These are phyloP conservation scores for Papilio aristodemus DNA, from an alignment of 1,140 invertebrate species.

Conservation along the genomic window DNA sequence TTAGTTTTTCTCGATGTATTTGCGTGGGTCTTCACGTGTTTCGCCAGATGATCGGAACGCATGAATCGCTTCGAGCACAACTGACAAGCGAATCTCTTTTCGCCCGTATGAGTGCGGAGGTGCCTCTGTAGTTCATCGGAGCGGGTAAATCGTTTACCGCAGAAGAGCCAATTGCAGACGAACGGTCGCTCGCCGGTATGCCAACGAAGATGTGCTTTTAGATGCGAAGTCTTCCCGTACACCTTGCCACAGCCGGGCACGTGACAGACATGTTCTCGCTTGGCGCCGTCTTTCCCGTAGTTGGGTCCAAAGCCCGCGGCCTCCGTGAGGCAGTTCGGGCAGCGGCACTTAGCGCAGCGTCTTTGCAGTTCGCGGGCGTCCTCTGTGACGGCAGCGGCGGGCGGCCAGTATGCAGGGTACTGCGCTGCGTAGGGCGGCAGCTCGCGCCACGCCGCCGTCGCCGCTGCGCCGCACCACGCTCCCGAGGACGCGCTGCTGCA, in stretches of 20 bases:
- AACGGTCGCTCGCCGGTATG: constrained; percentile 90
- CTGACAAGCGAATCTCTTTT: constrained; percentile 88
- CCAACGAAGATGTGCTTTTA: constrained; percentile 93
- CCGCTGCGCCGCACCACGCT: constrained; percentile 57
- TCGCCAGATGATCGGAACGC: constrained; percentile 91
- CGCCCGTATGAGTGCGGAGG: constrained; percentile 89
- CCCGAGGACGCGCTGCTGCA: constrained; percentile 73
- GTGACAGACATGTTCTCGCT: constrained; percentile 93
- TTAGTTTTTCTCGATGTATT: constrained; percentile 80
- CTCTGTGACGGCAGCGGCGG: constrained; percentile 55
- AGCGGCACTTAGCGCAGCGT: constrained; percentile 84
- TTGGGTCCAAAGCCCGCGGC: constrained; percentile 82
- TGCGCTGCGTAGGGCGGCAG: constrained; percentile 63
- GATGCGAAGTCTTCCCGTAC: constrained; percentile 95
- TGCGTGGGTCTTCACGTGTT: constrained; percentile 91
- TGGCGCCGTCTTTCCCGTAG: constrained; percentile 82
- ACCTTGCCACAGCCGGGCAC: constrained; percentile 94
- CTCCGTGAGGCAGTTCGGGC: constrained; percentile 87
- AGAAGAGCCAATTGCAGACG: constrained; percentile 89
- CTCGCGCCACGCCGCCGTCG: constrained; percentile 61
- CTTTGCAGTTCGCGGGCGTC: constrained; percentile 71
- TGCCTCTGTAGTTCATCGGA: constrained; percentile 94
- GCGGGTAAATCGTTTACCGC: constrained; percentile 92
- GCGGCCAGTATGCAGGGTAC: constrained; percentile 65
- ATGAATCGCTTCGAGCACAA: constrained; percentile 90